Evolutionary conservation across 2,113 vertebrate species (phyloP).

Genomic region (Macrotus californicus): DNA sequence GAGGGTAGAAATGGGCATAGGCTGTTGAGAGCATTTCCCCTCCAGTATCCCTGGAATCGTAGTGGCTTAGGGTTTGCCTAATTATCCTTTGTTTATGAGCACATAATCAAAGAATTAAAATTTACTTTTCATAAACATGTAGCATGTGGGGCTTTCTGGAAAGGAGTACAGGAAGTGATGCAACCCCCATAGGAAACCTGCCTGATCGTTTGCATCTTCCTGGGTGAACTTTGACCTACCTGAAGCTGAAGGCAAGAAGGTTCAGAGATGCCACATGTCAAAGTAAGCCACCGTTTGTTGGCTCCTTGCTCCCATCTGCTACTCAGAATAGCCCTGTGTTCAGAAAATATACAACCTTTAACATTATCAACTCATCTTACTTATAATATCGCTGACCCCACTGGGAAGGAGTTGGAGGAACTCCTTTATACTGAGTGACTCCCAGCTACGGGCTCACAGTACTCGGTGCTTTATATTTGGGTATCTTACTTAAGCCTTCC

Average conservation of each 20-base stretch:
- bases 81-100: background rate
- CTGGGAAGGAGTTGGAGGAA: background rate
- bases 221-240: background rate
- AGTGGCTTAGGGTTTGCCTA: background rate
- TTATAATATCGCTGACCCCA: fast-evolving
- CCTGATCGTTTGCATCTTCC: fast-evolving
- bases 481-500: background rate
- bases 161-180: background rate
- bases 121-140: background rate
- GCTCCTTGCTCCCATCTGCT: background rate
- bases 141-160: background rate
- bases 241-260: background rate
- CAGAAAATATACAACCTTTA: background rate
- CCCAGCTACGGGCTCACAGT: fast-evolving
- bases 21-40: background rate
- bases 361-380: background rate
- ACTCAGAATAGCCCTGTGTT: background rate
- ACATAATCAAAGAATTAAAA: background rate
- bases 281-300: background rate
- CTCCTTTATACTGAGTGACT: background rate
- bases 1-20: background rate
- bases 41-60: background rate
- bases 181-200: fast-evolving
- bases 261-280: background rate
- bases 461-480: background rate